Base-by-base conservation (phyloP, 2,888 invertebrate species). In the Eubasilissa splendida region DNA sequence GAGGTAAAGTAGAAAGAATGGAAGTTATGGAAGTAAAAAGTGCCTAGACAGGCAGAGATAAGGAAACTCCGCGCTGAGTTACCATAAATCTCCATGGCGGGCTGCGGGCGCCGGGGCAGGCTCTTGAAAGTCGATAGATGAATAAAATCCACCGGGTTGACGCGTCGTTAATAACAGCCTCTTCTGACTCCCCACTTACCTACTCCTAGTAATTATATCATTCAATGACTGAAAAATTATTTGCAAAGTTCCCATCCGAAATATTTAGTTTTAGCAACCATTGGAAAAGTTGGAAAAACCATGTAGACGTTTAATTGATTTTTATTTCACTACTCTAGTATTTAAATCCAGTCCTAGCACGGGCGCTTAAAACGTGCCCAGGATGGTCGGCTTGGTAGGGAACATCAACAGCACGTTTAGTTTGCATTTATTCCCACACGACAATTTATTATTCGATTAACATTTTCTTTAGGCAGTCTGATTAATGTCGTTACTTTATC, bases 1-100 rank as follows among this genome's bases (percentile, higher is more conserved):
- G 42, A 42, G 42, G 54, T 22, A 71, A 71, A 53, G 31, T 53
- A 71, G 54, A 54, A 54, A 54, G 54, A 54, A 71, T 22, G 71
- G 54, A 53, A 71, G 71, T 71, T 71, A 71, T 71, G 71, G 31
- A 71, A 71, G 71, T 71, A 71, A 71, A 71, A 71, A 71, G 71
- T 71, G 71, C 71, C 71, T 71, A 71, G 71, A 71, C 71, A 71
- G 54, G 54, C 56, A 53, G 71, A 71, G 71, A 71, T 71, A 71
- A 71, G 71, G 71, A 71, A 71, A 53, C 71, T 71, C 50, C 54
- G 58, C 58, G 54, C 53, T 53, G 71, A 53, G 71, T 71, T 71
- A 14, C 54, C 71, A 71, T 71, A 71, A 71, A 71, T 71, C 71
- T 71, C 56, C 71, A 22, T 54, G 71, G 22, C 71, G 58, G 42